Evolutionary conservation across 1,140 invertebrate species (phyloP).

Genomic region (Radopholus similis): DNA sequence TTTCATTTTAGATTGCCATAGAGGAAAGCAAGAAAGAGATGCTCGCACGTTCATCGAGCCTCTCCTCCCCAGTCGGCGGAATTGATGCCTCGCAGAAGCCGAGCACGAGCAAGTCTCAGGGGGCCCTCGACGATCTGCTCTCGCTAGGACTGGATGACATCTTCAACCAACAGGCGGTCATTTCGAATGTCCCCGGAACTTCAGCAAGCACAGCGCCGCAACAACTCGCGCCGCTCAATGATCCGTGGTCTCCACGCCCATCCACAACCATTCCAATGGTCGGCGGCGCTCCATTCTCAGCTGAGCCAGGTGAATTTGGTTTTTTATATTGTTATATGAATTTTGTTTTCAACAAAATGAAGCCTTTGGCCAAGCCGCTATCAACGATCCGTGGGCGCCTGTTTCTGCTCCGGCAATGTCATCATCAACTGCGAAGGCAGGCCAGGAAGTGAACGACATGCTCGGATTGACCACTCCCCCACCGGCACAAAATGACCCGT

Average conservation of each 20-base stretch:
- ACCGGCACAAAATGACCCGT: constrained; percentile 33
- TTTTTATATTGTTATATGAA: constrained; percentile 25
- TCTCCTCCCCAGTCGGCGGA: neutral
- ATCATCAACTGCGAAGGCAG: neutral
- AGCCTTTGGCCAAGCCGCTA: neutral
- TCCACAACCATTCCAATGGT: constrained; percentile 24
- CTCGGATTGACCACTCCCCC: neutral
- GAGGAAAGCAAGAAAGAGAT: constrained; percentile 48
- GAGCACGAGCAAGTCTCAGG: constrained; percentile 38
- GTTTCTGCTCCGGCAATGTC: constrained; percentile 12
- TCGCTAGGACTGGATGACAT: constrained; percentile 50
- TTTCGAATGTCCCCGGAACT: constrained; percentile 15
- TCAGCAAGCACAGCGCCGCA: neutral
- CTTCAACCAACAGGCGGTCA: constrained; percentile 8
- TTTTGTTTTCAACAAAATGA: too few species aligned
- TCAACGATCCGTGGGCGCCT: constrained; percentile 40
- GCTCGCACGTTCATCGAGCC: constrained; percentile 14
- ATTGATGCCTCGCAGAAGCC: neutral
- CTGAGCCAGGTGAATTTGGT: neutral
- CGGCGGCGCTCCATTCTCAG: neutral
- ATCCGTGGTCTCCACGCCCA: constrained; percentile 38
- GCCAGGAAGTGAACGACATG: neutral
- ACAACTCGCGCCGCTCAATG: constrained; percentile 11
- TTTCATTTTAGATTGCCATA: constrained; percentile 40
- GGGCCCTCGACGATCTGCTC: constrained; percentile 55